Conservation (phyloP, 2,113 vertebrate species). For the Aptenodytes forsteri region DNA sequence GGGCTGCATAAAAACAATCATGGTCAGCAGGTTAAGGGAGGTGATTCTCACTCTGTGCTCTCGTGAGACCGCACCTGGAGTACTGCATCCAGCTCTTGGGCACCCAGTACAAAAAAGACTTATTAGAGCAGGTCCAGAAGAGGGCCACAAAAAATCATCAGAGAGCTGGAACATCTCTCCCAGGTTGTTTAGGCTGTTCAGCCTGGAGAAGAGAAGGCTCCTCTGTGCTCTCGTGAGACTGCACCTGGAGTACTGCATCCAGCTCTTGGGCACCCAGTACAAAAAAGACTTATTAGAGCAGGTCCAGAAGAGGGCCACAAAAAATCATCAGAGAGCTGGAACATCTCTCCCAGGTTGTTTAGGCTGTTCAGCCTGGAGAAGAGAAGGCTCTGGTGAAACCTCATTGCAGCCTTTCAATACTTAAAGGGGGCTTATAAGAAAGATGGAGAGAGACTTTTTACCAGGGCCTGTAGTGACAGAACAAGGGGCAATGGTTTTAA, state of each 20-base stretch:
- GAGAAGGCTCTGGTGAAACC: background rate
- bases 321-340: background rate
- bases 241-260: background rate
- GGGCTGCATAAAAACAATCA: background rate
- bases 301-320: background rate
- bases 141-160: background rate
- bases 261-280: background rate
- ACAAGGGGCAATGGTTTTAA: background rate
- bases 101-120: background rate
- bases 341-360: background rate
- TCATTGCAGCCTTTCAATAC: background rate
- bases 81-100: background rate
- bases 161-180: background rate
- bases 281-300: background rate
- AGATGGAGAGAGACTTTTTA: background rate
- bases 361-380: background rate
- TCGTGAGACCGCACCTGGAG: accelerated
- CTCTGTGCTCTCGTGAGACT: accelerated
- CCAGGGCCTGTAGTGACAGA: background rate
- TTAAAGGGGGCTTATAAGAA: background rate
- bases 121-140: background rate
- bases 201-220: background rate
- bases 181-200: background rate
- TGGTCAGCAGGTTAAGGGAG: background rate
- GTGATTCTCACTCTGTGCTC: background rate